phyloP scores from a whole-genome alignment of 2,797 vertebrate genomes.

The Myiotriccus ornatus region DNA sequence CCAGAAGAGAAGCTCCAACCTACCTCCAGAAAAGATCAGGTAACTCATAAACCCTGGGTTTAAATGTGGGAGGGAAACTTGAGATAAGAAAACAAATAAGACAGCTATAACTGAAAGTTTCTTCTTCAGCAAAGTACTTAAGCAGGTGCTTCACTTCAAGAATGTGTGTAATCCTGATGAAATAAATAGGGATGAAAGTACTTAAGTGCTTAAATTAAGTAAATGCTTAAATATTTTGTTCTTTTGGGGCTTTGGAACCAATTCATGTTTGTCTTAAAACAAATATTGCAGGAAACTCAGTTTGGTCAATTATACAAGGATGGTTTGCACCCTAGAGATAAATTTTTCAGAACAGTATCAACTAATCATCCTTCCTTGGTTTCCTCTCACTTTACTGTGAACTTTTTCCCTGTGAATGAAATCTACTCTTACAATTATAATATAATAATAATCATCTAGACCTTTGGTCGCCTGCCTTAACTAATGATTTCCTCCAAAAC shows the following conservation, averaged over 20 bases:
- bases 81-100: not conserved
- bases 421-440: not conserved
- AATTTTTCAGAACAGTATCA: not conserved
- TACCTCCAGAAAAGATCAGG: conserved; percentile 76
- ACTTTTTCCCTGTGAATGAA: conserved; percentile 14
- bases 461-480: conserved; percentile 47
- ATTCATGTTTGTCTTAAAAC: conserved; percentile 23
- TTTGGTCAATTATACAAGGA: not conserved
- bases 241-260: not conserved
- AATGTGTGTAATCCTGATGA: not conserved
- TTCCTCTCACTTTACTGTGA: conserved; percentile 42
- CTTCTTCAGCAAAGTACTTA: not conserved
- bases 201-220: not conserved
- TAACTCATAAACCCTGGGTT: conserved; percentile 56
- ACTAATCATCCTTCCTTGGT: conserved; percentile 30
- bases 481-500: conserved; percentile 38
- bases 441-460: conserved; percentile 9
- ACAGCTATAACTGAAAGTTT: not conserved
- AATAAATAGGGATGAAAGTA: not conserved
- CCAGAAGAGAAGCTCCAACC: conserved; percentile 75
- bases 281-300: not conserved
- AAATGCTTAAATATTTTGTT: not conserved
- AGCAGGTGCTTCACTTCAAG: not conserved
- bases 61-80: not conserved
- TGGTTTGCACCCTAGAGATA: not conserved